Evolutionary conservation across 2,888 invertebrate genomes (phyloP).

Genomic region (Brachyptera risi): DNA sequence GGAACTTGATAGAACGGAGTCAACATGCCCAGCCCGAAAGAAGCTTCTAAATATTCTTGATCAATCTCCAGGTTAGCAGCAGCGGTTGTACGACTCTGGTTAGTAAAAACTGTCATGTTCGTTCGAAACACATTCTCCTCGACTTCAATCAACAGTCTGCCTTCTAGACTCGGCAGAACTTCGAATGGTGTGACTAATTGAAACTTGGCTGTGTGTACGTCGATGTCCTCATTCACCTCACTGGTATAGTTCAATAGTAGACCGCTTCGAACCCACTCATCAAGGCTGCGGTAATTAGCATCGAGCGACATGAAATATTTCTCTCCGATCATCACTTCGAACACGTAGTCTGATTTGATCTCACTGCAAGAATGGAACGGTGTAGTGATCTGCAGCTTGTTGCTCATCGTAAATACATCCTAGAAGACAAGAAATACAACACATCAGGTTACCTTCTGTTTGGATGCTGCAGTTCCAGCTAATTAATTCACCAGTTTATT

Average conservation of each 20-base stretch:
- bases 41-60: slow-evolving; percentile 60
- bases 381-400: slow-evolving; percentile 53
- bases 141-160: slow-evolving; percentile 18
- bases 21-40: slow-evolving; percentile 56
- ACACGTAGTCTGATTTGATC: slow-evolving; percentile 50
- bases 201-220: slow-evolving; percentile 48
- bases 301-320: slow-evolving; percentile 48
- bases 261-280: slow-evolving; percentile 50
- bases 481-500: too few relatives aligned
- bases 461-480: too few relatives aligned
- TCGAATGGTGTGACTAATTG: slow-evolving; percentile 36
- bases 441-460: too few relatives aligned
- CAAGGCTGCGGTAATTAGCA: slow-evolving; percentile 46
- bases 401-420: slow-evolving; percentile 52
- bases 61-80: slow-evolving; percentile 48
- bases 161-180: slow-evolving; percentile 14
- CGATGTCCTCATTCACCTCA: slow-evolving; percentile 42
- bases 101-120: slow-evolving; percentile 24
- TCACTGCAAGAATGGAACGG: slow-evolving; percentile 50
- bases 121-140: slow-evolving; percentile 21
- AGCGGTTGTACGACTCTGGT: slow-evolving; percentile 9
- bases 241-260: slow-evolving; percentile 51
- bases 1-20: slow-evolving; percentile 62
- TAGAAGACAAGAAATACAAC: slow-evolving; percentile 40
- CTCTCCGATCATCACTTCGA: slow-evolving; percentile 47